phyloP scores from a whole-genome alignment of 2,797 vertebrate genomes.

The Oreochromis grahami region DNA sequence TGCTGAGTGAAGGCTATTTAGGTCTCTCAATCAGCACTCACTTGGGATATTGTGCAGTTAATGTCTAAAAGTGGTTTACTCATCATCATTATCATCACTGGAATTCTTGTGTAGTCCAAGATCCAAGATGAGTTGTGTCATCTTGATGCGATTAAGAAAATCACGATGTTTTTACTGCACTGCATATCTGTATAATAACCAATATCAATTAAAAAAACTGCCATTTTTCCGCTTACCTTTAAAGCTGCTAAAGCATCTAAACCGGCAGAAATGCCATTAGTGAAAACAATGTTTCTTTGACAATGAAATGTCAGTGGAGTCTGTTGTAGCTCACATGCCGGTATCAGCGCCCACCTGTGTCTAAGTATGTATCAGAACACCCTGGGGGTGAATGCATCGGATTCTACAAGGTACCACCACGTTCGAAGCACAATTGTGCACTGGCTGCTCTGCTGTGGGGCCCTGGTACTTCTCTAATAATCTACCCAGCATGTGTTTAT shows the following conservation, averaged over 20 bases:
- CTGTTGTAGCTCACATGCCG: conserved; percentile 44
- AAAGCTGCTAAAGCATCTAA: neutral
- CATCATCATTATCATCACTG: neutral
- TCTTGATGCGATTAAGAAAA: neutral
- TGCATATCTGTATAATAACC: neutral
- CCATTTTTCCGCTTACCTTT: neutral
- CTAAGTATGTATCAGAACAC: conserved; percentile 63
- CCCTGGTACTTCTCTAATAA: conserved; percentile 72
- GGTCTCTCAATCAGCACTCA: neutral
- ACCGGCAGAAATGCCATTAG: conserved; percentile 31
- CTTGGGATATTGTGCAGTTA: neutral
- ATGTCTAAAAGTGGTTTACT: neutral
- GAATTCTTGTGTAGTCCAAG: neutral
- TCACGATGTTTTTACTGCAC: neutral
- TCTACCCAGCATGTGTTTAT: conserved; percentile 79
- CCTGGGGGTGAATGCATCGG: conserved; percentile 53
- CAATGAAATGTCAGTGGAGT: conserved; percentile 59
- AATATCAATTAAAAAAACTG: neutral
- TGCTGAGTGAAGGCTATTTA: neutral
- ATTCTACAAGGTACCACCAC: conserved; percentile 57
- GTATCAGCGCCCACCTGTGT: conserved; percentile 71
- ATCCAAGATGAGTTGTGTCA: neutral
- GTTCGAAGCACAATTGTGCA: conserved; percentile 59
- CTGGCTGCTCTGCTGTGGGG: conserved; percentile 66
- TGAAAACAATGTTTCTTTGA: conserved; percentile 57